Evolutionary conservation across 2,797 vertebrate species (phyloP).

Genomic region (Diceros bicornis): DNA sequence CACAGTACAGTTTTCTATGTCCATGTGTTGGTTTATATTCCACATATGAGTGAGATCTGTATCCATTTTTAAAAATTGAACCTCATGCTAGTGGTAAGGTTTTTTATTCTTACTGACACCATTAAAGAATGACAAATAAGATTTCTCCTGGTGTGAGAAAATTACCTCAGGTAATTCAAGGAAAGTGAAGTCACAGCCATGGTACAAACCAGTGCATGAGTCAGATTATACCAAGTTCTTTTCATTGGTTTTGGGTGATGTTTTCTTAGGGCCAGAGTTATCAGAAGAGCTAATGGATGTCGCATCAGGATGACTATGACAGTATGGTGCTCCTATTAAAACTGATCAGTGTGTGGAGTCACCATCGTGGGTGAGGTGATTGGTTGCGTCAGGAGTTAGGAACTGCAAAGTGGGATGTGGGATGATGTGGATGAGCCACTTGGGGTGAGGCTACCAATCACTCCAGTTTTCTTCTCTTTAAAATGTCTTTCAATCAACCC

Average conservation of each 20-base stretch:
- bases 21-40: too few relatives aligned
- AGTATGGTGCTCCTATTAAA: neutral
- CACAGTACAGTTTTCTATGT: too few relatives aligned
- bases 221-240: neutral
- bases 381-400: neutral
- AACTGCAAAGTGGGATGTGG: neutral
- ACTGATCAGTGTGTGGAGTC: neutral
- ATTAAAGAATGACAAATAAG: conserved; percentile 34
- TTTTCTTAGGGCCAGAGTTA: conserved; percentile 3
- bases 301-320: neutral
- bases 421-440: neutral
- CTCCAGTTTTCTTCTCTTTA: neutral
- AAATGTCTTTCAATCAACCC: neutral
- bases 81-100: neutral
- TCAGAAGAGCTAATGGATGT: neutral
- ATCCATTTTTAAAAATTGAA: neutral
- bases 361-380: neutral
- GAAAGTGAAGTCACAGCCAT: neutral
- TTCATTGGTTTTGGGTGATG: neutral
- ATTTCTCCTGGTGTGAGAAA: conserved; percentile 31
- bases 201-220: neutral
- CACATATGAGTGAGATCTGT: too few relatives aligned
- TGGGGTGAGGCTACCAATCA: neutral
- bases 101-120: conserved; percentile 36
- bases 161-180: conserved; percentile 33